phyloP scores from a whole-genome alignment of 2,888 invertebrate genomes.

The Diabrotica balteata region DNA sequence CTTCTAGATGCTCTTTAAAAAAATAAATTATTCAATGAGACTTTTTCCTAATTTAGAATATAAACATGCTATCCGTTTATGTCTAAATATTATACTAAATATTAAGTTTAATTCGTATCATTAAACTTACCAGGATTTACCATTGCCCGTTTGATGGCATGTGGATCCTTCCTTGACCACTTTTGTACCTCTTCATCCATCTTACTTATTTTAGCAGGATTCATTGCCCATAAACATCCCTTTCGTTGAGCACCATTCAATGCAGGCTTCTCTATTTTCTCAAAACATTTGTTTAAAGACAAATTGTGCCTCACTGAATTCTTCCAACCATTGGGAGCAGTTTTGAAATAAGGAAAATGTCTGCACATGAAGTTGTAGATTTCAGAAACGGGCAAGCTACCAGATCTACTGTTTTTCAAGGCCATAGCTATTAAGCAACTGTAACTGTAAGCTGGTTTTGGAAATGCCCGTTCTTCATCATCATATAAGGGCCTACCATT shows the following conservation, averaged over 20 bases:
- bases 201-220: constrained; percentile 91
- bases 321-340: constrained; percentile 98
- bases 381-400: constrained; percentile 94
- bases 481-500: constrained; percentile 47
- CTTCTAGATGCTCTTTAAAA: constrained; percentile 75
- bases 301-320: constrained; percentile 98
- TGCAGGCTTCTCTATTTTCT: constrained; percentile 95
- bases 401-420: constrained; percentile 89
- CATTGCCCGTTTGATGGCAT: constrained; percentile 92
- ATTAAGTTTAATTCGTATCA: too few species aligned
- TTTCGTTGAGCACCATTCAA: constrained; percentile 85
- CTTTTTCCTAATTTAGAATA: too few species aligned
- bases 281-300: constrained; percentile 97
- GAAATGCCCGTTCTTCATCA: constrained; percentile 72
- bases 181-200: constrained; percentile 99
- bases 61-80: too few species aligned
- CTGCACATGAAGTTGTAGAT: constrained; percentile 99
- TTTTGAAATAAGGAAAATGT: constrained; percentile 98
- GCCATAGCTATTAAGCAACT: constrained; percentile 98
- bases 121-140: constrained; percentile 79
- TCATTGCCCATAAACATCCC: constrained; percentile 96
- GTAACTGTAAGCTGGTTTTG: constrained; percentile 97
- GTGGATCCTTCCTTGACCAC: constrained; percentile 95
- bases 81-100: too few species aligned
- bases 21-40: constrained; percentile 11